Evolutionary conservation across 2,888 invertebrate species (phyloP).

Genomic region (Luperina nickerlii): DNA sequence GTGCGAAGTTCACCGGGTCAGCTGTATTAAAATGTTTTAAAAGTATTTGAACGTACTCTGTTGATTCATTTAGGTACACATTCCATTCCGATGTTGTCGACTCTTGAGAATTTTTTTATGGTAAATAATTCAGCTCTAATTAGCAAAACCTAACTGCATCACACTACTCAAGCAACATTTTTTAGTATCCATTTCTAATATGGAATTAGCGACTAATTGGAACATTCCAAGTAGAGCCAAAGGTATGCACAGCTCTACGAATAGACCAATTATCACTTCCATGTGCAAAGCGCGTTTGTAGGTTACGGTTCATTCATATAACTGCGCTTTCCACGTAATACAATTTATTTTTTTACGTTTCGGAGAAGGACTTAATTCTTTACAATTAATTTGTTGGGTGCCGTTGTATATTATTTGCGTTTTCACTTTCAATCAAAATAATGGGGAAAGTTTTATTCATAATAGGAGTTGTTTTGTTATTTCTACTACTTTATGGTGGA

Average conservation of each 20-base stretch:
- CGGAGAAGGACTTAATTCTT: background rate
- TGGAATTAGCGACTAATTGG: conserved; percentile 53
- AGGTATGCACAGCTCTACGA: conserved; percentile 38
- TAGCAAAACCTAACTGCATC: conserved; percentile 28
- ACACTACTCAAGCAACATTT: conserved; percentile 37
- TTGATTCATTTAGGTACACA: background rate
- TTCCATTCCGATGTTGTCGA: background rate
- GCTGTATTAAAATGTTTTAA: background rate
- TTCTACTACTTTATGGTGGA: background rate
- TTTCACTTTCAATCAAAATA: conserved; percentile 33
- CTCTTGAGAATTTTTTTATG: conserved; percentile 1
- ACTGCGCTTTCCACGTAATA: conserved; percentile 22
- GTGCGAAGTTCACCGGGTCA: background rate
- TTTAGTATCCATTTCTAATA: conserved; percentile 36
- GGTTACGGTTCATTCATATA: conserved; percentile 32
- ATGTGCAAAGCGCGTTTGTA: conserved; percentile 42
- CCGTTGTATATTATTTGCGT: conserved; percentile 26
- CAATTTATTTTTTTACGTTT: background rate
- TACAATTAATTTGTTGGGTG: conserved; percentile 10
- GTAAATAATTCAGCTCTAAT: conserved; percentile 22
- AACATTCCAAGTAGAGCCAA: conserved; percentile 39
- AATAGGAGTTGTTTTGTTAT: conserved; percentile 5
- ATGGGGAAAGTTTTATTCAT: conserved; percentile 14
- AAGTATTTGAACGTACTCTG: background rate
- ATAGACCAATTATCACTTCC: conserved; percentile 48